phyloP scores from a whole-genome alignment of 35 echinoderm and acorn worm species.

The Ptychodera flava region DNA sequence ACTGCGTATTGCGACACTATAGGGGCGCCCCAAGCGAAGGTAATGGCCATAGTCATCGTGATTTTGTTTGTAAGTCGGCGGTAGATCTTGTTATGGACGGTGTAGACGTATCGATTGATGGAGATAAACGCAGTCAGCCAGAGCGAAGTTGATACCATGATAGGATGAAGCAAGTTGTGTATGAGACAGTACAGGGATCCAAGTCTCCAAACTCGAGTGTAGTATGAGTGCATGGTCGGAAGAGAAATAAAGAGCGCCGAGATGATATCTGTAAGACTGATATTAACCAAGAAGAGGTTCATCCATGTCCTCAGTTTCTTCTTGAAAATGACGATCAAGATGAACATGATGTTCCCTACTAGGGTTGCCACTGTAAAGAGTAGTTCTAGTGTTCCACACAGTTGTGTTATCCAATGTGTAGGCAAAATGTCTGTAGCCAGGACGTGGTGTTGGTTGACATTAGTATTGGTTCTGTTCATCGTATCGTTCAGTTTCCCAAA shows the following conservation, averaged over 20 bases:
- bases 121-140: not conserved
- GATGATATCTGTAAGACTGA: not conserved
- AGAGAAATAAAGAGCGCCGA: not conserved
- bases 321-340: not conserved
- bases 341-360: not conserved
- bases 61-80: not conserved
- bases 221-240: not conserved
- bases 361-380: not conserved
- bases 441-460: too few relatives aligned
- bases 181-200: not conserved
- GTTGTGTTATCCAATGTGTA: too few relatives aligned
- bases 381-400: too few relatives aligned
- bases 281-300: not conserved
- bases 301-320: not conserved
- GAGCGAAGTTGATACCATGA: not conserved
- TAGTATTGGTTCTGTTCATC: too few relatives aligned
- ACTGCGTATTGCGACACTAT: not conserved
- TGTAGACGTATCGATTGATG: not conserved
- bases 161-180: not conserved
- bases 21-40: not conserved
- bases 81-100: not conserved
- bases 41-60: not conserved
- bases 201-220: not conserved
- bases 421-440: too few relatives aligned
- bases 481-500: too few relatives aligned